A percentile compares a stretch with the other conserved stretches of the same genome.
Evolutionary conservation across 2,797 vertebrate species (phyloP).

Genomic region (Phataginus tetradactyla): DNA sequence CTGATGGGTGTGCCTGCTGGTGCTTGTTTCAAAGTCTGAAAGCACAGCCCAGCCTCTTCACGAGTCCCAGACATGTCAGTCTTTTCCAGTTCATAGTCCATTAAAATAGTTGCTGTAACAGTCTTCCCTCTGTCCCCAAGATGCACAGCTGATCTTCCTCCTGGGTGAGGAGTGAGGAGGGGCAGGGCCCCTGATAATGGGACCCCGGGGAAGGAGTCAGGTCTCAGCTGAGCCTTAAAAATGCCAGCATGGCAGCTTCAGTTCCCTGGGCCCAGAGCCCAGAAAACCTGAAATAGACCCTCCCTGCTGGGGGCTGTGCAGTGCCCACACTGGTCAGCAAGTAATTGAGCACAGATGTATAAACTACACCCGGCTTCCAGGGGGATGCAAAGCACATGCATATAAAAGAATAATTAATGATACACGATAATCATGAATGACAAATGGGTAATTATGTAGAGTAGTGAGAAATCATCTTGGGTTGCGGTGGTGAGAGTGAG

Average conservation of each 20-base stretch:
- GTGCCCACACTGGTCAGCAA: neutral
- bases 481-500: neutral
- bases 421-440: neutral
- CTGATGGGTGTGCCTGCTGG: neutral
- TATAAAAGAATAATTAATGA: neutral
- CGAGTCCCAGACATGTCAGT: neutral
- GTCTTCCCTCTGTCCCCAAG: neutral
- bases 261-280: accelerated
- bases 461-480: neutral
- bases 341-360: neutral
- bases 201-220: neutral
- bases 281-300: neutral
- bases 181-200: neutral
- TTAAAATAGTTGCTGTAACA: neutral
- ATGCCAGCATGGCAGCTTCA: accelerated
- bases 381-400: neutral
- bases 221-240: neutral
- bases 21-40: conserved; percentile 13
- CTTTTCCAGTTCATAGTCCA: neutral
- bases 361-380: neutral
- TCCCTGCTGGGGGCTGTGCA: neutral
- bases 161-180: neutral
- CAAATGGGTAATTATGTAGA: neutral
- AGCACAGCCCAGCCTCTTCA: neutral
- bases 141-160: neutral